Evolutionary conservation across 1,140 invertebrate species (phyloP), one percentile per base, ranked within the genome.

Genomic region (Drosophila sp.): DNA sequence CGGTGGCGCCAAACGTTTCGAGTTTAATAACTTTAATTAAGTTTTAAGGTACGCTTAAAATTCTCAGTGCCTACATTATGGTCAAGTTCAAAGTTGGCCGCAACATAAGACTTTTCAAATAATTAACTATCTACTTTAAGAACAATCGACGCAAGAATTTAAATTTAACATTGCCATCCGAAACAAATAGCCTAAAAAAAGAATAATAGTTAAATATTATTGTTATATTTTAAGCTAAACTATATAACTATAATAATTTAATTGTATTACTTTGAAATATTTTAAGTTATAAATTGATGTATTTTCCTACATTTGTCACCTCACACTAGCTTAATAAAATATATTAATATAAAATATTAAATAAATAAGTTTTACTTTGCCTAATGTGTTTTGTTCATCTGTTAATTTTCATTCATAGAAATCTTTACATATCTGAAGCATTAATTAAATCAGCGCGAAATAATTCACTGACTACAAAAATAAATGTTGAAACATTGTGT

Each of bases 21-120:
- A 43, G 48, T 73, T 77, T 80, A 89, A 89, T 89, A 89, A 83
- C 75, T 83, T 83, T 83, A 89, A 89, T 89, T 75, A 89, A 89
- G 79, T 77, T 83, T 89, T 80, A 73, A 72, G 76, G 57, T 76
- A 40, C 25, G 11, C 62, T 45, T 69, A 43, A 67, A 59, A 53
- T 4, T 25, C 45, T 40, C 4, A 7, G 2, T 7, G 27, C 27
- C 27, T 29, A 6, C 27, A 29, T 29, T 1, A 14, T 40, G 13
- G 41, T 16, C 14, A 45, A 83, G 57, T 34, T 59, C 38, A 71
- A 56, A 57, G 25, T 11, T 34, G 9, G 27, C 53, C 25, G 16
- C 58, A 11, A 9, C 27, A 27, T 13, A 7, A 38, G 8, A 9
- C 13, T 21, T 38, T 56, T 40, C 29, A 21, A 58, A 66, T 21